phyloP scores from a whole-genome alignment of 2,797 vertebrate species.

The Fistularia tabacaria region DNA sequence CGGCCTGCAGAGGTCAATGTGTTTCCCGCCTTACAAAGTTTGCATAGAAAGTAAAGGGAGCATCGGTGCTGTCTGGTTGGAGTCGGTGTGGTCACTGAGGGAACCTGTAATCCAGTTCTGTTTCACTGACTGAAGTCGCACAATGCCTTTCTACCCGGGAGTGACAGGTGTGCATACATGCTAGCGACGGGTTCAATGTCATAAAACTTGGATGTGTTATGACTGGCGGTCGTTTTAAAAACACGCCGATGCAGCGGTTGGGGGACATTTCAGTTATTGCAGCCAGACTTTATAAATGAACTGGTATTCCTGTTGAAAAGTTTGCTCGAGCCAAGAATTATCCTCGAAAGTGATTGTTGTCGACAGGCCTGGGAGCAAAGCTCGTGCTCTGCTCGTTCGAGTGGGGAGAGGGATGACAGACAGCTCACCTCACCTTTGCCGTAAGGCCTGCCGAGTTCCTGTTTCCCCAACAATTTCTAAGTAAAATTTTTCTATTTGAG shows the following conservation, averaged over 20 bases:
- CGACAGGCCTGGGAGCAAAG: no score
- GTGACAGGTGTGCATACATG: slow-evolving; percentile 31
- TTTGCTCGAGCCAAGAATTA: background rate
- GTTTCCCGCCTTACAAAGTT: slow-evolving; percentile 31
- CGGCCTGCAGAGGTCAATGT: slow-evolving; percentile 55
- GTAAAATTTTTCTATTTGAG: no score
- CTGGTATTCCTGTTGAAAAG: background rate
- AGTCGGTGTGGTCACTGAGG: slow-evolving; percentile 25
- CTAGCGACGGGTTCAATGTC: slow-evolving; percentile 8
- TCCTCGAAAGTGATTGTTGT: no score
- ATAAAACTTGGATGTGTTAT: no score
- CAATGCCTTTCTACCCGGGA: slow-evolving; percentile 10
- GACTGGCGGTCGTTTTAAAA: background rate
- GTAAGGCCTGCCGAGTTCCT: no score
- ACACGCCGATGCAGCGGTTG: background rate
- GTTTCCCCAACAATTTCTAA: no score
- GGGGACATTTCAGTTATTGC: slow-evolving; percentile 22
- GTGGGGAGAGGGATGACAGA: no score
- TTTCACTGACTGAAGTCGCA: no score
- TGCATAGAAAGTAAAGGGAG: slow-evolving; percentile 81
- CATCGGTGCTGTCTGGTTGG: slow-evolving; percentile 26
- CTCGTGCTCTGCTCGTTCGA: no score
- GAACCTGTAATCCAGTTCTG: no score
- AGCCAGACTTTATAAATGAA: slow-evolving; percentile 9
- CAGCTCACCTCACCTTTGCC: no score